Evolutionary conservation across 2,888 invertebrate species (phyloP).

Genomic region (Lobophora halterata): DNA sequence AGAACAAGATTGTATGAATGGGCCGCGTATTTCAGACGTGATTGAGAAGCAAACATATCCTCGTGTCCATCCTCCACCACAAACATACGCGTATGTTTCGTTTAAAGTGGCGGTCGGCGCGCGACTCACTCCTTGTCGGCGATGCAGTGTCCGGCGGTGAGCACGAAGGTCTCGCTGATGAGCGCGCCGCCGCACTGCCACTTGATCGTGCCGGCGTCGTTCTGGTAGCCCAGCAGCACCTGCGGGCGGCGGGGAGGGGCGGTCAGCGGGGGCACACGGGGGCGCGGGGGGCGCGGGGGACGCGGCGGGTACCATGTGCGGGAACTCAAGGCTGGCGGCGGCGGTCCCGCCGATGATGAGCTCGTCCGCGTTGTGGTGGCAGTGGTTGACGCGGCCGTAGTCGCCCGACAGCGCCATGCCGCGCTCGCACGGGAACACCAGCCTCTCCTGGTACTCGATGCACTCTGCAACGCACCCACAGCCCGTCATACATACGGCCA

Average conservation of each 20-base stretch:
- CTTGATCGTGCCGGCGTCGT: slow-evolving; percentile 2
- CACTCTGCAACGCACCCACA: slow-evolving; percentile 46
- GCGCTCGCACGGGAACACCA: slow-evolving; percentile 46
- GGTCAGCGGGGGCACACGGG: too few species aligned
- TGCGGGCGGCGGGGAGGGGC: slow-evolving; percentile 7
- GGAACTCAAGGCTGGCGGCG: neutral
- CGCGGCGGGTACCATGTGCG: slow-evolving; percentile 10
- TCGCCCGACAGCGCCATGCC: slow-evolving; percentile 34
- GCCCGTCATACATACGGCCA: neutral
- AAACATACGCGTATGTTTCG: too few species aligned
- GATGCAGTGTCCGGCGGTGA: slow-evolving; percentile 33
- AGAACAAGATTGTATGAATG: too few species aligned
- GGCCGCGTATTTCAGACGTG: too few species aligned
- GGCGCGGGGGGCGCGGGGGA: neutral
- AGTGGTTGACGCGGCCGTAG: slow-evolving; percentile 34
- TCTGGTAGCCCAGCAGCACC: slow-evolving; percentile 34
- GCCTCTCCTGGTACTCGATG: slow-evolving; percentile 50
- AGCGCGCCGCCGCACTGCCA: slow-evolving; percentile 35
- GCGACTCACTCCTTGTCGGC: neutral
- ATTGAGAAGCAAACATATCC: too few species aligned
- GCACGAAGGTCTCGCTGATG: slow-evolving; percentile 34
- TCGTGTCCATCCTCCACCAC: neutral
- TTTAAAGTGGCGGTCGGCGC: neutral
- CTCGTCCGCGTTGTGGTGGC: slow-evolving; percentile 45
- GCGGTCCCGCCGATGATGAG: slow-evolving; percentile 33